Evolutionary conservation across 2,888 invertebrate genomes (phyloP), one percentile per base, ranked within the genome.

Genomic region (Itoplectis maculator): DNA sequence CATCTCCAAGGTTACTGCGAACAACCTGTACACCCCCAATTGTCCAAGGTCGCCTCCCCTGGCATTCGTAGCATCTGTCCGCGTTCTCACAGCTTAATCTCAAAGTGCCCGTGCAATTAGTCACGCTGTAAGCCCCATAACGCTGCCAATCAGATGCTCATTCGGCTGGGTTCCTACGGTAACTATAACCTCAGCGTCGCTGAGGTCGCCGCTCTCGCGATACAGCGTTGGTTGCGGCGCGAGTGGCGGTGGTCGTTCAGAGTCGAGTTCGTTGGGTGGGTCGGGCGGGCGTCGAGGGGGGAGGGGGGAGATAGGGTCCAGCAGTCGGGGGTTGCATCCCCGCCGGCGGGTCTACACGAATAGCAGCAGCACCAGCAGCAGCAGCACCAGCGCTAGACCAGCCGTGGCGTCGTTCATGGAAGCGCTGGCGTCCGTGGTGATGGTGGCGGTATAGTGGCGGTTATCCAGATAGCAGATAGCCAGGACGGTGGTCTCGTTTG

Each of bases 381-480:
- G 49, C 68, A 37, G 35, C 68, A 40, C 15, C 40, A 70, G 18
- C 20, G 29, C 54, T n/a, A 56, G 54, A 70, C 69, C 54, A 40
- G 70, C 56, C 75, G 77, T 56, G 77, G 61, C 59, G 68, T 63
- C 61, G 68, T 69, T 49, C 40, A 59, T 23, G 40, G 72, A 42
- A 42, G 61, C 65, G 61, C 81, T 81, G 77, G 78, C 76, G 84
- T 70, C 86, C 81, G 78, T 81, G 81, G 86, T 84, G 87, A 86
- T 83, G 81, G 87, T 85, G 82, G 85, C 81, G 87, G 86, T 84
- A 88, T 88, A 86, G 88, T 84, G 90, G 92, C 89, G 92, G 92
- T 92, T 92, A 92, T 92, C 92, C 92, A 90, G 92, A 92, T 92
- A 92, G 92, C 92, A 91, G 92, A 92, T 92, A 92, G 92, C 92